These are phyloP conservation scores for Anolis carolinensis DNA, from an alignment of 2,113 vertebrate genomes.

Conservation along the genomic window DNA sequence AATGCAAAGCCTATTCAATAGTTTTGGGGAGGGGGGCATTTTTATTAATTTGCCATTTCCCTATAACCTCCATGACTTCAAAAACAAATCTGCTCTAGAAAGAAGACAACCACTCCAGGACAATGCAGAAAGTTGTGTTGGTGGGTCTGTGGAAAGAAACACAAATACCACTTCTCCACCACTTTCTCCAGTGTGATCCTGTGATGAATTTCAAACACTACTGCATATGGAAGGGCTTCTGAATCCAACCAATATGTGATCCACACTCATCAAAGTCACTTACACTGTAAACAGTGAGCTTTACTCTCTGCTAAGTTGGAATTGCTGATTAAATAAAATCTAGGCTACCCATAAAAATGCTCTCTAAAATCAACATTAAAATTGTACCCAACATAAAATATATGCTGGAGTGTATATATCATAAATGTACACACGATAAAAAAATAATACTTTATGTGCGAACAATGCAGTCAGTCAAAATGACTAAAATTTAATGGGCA, in stretches of 20 bases:
- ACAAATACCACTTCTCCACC: neutral
- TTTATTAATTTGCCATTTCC: neutral
- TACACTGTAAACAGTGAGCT: neutral
- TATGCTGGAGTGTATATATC: neutral
- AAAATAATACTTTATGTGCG: neutral
- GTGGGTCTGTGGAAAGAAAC: neutral
- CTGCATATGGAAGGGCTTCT: neutral
- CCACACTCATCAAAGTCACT: too few relatives aligned
- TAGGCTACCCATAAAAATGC: neutral
- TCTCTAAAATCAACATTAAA: neutral
- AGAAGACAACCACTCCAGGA: neutral
- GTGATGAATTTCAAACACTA: neutral
- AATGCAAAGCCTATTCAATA: fast-evolving
- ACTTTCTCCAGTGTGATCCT: neutral
- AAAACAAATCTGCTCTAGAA: neutral
- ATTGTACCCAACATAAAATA: neutral
- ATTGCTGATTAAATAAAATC: fast-evolving
- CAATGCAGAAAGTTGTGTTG: neutral
- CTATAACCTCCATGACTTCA: neutral
- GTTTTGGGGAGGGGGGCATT: neutral
- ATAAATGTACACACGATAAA: neutral
- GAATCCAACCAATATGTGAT: neutral
- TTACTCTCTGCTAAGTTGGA: neutral
- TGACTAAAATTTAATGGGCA: slow-evolving; percentile 11
- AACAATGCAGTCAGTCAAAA: neutral